A percentile compares a stretch with the other conserved stretches of the same genome.
These are phyloP conservation scores for Nomada hirtipes DNA, from an alignment of 2,888 invertebrate genomes.

Conservation along the genomic window DNA sequence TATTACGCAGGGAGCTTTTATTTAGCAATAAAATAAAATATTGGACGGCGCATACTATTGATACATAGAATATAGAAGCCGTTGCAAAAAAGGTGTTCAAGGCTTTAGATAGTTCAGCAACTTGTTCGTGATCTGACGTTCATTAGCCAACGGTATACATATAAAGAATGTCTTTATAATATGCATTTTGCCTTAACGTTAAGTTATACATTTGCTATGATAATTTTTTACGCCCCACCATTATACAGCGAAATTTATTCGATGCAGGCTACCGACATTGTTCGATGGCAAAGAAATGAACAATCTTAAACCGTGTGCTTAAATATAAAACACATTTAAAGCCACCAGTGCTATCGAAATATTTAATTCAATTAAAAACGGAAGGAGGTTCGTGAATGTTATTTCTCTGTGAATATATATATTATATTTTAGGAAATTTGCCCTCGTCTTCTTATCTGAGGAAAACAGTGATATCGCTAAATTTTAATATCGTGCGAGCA, in stretches of 20 bases:
- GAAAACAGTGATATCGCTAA: constrained; percentile 9
- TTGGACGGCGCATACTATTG: neutral
- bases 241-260: constrained; percentile 49
- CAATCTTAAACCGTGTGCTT: constrained; percentile 42
- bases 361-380: constrained; percentile 26
- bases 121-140: constrained; percentile 54
- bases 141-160: constrained; percentile 38
- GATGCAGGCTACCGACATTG: constrained; percentile 46
- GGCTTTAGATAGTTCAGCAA: constrained; percentile 38
- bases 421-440: constrained; percentile 2
- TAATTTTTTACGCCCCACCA: constrained; percentile 54
- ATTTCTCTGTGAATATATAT: neutral
- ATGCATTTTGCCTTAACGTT: constrained; percentile 58
- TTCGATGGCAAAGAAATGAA: constrained; percentile 46
- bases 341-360: constrained; percentile 26
- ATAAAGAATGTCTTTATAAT: constrained; percentile 52
- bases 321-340: constrained; percentile 34
- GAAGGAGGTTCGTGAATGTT: constrained; percentile 50
- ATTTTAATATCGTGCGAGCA: constrained; percentile 13
- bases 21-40: constrained; percentile 13
- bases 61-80: neutral
- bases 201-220: constrained; percentile 58
- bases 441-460: neutral
- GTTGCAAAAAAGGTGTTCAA: constrained; percentile 37
- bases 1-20: constrained; percentile 3